phyloP scores from a whole-genome alignment of 2,113 vertebrate genomes.

The Nematolebias whitei region DNA sequence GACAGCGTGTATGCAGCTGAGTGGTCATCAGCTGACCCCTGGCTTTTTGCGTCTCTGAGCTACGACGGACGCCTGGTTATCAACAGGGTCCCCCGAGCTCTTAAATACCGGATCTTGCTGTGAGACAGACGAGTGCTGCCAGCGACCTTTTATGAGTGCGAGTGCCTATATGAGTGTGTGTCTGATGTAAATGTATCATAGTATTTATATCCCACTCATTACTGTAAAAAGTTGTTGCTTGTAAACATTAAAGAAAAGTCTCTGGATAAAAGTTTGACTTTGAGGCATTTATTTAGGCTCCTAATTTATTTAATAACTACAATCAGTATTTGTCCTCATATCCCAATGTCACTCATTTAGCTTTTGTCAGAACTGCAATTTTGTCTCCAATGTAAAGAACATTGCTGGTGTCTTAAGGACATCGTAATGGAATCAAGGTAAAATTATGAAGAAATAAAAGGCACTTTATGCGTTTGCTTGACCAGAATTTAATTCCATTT shows the following conservation, averaged over 20 bases:
- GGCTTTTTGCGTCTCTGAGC: slow-evolving; percentile 97
- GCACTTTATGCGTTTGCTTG: too few relatives aligned
- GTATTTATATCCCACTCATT: background rate
- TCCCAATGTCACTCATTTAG: too few relatives aligned
- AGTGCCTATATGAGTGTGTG: background rate
- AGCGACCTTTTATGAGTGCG: background rate
- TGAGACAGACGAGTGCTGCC: slow-evolving; percentile 43
- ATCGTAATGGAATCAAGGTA: too few relatives aligned
- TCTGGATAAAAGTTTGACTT: background rate
- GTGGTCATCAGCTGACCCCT: slow-evolving; percentile 97
- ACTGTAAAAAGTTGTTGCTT: slow-evolving; percentile 2
- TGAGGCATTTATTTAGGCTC: background rate
- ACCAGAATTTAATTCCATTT: too few relatives aligned
- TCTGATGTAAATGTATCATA: background rate
- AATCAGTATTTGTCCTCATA: background rate
- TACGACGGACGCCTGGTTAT: slow-evolving; percentile 97
- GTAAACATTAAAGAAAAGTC: background rate
- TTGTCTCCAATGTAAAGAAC: too few relatives aligned
- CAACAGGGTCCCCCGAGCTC: slow-evolving; percentile 93
- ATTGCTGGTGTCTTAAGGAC: too few relatives aligned
- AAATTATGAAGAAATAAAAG: too few relatives aligned
- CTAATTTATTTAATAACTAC: background rate
- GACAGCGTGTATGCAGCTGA: slow-evolving; percentile 98
- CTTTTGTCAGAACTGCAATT: too few relatives aligned
- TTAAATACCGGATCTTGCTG: slow-evolving; percentile 93